Percentiles rank a stretch among this genome's conserved stretches.
phyloP scores from a whole-genome alignment of 2,797 vertebrate species.

The Scyliorhinus canicula region DNA sequence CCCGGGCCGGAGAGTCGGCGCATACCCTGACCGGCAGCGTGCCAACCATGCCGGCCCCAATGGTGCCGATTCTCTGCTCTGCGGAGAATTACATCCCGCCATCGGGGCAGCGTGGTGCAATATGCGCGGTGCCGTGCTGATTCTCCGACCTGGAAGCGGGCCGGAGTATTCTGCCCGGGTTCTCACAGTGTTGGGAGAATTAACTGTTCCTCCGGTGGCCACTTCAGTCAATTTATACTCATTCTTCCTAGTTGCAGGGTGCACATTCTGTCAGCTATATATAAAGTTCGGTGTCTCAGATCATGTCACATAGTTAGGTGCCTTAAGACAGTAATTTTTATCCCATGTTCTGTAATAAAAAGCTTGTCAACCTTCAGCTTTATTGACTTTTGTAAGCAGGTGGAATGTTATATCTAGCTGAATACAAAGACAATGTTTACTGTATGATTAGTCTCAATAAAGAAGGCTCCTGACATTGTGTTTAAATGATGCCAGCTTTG shows the following conservation, averaged over 20 bases:
- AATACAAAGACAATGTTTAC: not conserved
- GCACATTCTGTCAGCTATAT: not conserved
- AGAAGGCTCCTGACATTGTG: slow-evolving; percentile 1
- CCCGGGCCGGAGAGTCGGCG: too few relatives aligned
- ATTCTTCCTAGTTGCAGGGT: not conserved
- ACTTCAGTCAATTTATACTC: not conserved
- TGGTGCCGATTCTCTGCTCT: too few relatives aligned
- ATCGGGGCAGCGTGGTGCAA: too few relatives aligned
- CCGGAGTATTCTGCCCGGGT: too few relatives aligned
- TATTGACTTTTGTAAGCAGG: slow-evolving; percentile 2
- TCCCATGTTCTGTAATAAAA: slow-evolving; percentile 14
- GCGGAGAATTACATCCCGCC: too few relatives aligned
- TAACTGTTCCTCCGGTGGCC: not conserved
- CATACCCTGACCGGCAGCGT: too few relatives aligned
- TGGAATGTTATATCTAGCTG: not conserved
- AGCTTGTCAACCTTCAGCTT: not conserved
- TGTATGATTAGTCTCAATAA: not conserved
- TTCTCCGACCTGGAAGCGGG: too few relatives aligned
- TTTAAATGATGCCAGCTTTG: not conserved
- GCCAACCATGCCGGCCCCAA: too few relatives aligned
- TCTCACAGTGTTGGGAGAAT: not conserved
- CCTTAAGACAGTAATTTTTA: not conserved
- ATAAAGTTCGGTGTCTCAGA: not conserved
- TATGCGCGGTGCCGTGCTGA: too few relatives aligned
- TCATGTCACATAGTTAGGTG: too few relatives aligned